Conservation (phyloP, 1,140 invertebrate species). For the Caerostris darwini region DNA sequence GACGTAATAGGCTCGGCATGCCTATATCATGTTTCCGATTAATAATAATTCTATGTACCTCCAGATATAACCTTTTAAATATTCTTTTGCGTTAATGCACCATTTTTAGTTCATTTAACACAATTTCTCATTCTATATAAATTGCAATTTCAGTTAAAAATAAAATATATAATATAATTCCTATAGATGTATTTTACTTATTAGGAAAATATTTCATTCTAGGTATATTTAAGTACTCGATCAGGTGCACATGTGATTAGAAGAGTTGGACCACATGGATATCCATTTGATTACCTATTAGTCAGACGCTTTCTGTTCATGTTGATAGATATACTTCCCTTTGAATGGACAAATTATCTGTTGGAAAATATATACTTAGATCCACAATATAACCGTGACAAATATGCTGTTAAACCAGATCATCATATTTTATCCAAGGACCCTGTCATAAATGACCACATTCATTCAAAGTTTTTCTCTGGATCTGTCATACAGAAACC, state of each 20-base stretch:
- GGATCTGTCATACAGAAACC: constrained; percentile 82
- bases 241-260: constrained; percentile 80
- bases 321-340: background rate
- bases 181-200: too few relatives aligned
- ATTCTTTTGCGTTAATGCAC: too few relatives aligned
- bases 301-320: background rate
- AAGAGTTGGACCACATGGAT: constrained; percentile 11
- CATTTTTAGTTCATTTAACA: too few relatives aligned
- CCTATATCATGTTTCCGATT: too few relatives aligned
- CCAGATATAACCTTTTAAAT: too few relatives aligned
- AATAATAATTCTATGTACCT: too few relatives aligned
- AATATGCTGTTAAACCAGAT: constrained; percentile 5
- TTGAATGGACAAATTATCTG: background rate
- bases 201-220: background rate
- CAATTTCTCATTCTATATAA: too few relatives aligned
- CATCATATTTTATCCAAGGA: constrained; percentile 79
- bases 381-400: background rate
- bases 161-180: too few relatives aligned
- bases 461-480: constrained; percentile 83
- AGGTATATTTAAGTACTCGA: constrained; percentile 83
- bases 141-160: too few relatives aligned
- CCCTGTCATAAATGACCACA: constrained; percentile 78
- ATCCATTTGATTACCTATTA: background rate
- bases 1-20: too few relatives aligned
- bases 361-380: background rate